Base-by-base conservation (phyloP, 2,888 invertebrate genomes). In the Spisula subtruncata region DNA sequence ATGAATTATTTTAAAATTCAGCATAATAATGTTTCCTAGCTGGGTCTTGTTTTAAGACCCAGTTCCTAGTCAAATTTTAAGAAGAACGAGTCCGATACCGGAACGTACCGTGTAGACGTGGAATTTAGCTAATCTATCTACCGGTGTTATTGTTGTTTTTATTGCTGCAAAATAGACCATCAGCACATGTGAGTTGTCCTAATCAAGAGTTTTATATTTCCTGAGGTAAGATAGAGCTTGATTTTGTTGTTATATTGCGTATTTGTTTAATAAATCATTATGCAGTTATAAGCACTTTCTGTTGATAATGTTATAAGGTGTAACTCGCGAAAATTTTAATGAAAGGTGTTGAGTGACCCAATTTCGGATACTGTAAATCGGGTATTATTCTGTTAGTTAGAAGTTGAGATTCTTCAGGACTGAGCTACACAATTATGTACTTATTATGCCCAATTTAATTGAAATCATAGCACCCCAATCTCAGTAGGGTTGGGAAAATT, bases 61-160 rank as follows among this genome's bases (percentile, higher is more conserved):
- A n/a, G n/a, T n/a, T n/a, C n/a, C n/a, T n/a, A n/a, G n/a, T n/a
- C n/a, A n/a, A n/a, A n/a, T n/a, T n/a, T n/a, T n/a, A n/a, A n/a
- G n/a, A n/a, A n/a, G n/a, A n/a, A n/a, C n/a, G 51, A 16, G 5
- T 51, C 51, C 51, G 51, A 51, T 51, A 4, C 4, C 51, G 51
- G 51, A 51, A 51, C 16, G 12, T 51, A 51, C 51, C 51, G 51
- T 51, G 51, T 51, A 16, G 51, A 51, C 14, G 14, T 51, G 51
- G 12, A 12, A 16, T 51, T 51, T 51, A 51, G 51, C 51, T 16
- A 12, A 16, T 14, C 14, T 16, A 16, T 51, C 51, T 51, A 14
- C 12, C 60, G 60, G 60, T 66, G 60, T 25, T 10, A 66, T 66
- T 66, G 60, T 66, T 66, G 60, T 66, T 66, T 66, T 66, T 66